These are phyloP conservation scores for Heliconius hortense DNA, from an alignment of 2,888 invertebrate genomes.

Conservation along the genomic window DNA sequence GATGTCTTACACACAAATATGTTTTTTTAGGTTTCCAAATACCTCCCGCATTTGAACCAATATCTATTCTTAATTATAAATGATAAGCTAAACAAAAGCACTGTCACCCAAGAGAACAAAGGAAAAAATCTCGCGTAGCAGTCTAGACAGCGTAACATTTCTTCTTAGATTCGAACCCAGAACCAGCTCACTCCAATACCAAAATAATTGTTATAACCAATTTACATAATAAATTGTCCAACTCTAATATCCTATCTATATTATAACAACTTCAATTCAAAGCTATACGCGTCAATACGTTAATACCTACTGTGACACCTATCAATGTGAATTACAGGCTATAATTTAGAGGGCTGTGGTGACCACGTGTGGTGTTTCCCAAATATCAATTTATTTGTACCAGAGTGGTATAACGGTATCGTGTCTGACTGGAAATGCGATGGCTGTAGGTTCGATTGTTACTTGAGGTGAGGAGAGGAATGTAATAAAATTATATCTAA, in stretches of 20 bases:
- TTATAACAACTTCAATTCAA: neutral
- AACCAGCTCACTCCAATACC: neutral
- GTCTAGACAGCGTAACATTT: too few relatives aligned
- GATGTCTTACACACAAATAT: too few relatives aligned
- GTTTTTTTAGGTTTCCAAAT: too few relatives aligned
- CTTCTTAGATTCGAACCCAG: neutral
- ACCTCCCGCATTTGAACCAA: too few relatives aligned
- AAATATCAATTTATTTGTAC: neutral
- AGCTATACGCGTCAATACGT: neutral
- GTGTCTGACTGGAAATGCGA: neutral
- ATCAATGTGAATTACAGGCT: constrained; percentile 46
- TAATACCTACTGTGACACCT: constrained; percentile 16
- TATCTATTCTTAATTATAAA: too few relatives aligned
- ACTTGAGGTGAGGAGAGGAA: neutral
- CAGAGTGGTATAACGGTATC: neutral
- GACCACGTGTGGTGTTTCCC: constrained; percentile 38
- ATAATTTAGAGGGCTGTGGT: constrained; percentile 47
- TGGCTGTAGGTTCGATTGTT: constrained; percentile 28
- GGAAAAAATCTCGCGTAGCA: too few relatives aligned
- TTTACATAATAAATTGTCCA: constrained; percentile 7
- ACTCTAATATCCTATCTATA: neutral
- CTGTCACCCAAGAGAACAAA: too few relatives aligned
- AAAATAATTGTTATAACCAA: neutral
- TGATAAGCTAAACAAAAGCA: too few relatives aligned
- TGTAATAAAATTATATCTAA: neutral